Base-by-base conservation (phyloP, 1,140 invertebrate species). In the Watersipora subatra region DNA sequence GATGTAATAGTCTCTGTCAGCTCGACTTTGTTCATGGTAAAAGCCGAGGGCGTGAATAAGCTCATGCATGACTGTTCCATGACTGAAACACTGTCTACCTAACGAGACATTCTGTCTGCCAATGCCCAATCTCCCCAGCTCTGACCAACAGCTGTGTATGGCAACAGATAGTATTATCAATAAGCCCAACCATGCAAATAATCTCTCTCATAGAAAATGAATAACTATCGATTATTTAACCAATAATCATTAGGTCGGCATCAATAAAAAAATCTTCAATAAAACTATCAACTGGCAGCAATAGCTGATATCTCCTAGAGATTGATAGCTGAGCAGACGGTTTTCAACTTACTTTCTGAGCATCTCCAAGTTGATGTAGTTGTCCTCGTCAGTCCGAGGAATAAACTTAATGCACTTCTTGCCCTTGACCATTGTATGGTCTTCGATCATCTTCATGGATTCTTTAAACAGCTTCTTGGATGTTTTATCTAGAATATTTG, bases 41-140 rank as follows among this genome's bases (percentile, higher is more conserved):
- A 92, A 92, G 1, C 90, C 90, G 22, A 88, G 69, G 0, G 87
- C 86, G 68, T 92, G 90, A 83, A 92, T 86, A 65, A 92, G 74
- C 74, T 92, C 90, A 70, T 92, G 90, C 24, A 89, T 79, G n/a
- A 88, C 82, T 2, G 62, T 66, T 22, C 64, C 66, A 24, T 59
- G 22, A 17, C 7, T 24, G 22, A 12, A 28, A 22, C 58, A 59
- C 7, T 59, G 7, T 22, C 22, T 24, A 12, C 58, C 58, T 12
- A 59, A 22, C 7, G 58, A 59, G 7, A 28, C 27, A 17, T 7
- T 28, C 58, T 59, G 58, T 28, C 58, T 24, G 22, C 58, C 58
- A 59, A 12, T 28, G 7, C 58, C 27, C 7, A 46, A 7, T 22
- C 22, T 59, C 22, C 58, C 58, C 22, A 59, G 22, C 7, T 28